Conservation (phyloP, 2,113 vertebrate species). For the Ahaetulla prasina region DNA sequence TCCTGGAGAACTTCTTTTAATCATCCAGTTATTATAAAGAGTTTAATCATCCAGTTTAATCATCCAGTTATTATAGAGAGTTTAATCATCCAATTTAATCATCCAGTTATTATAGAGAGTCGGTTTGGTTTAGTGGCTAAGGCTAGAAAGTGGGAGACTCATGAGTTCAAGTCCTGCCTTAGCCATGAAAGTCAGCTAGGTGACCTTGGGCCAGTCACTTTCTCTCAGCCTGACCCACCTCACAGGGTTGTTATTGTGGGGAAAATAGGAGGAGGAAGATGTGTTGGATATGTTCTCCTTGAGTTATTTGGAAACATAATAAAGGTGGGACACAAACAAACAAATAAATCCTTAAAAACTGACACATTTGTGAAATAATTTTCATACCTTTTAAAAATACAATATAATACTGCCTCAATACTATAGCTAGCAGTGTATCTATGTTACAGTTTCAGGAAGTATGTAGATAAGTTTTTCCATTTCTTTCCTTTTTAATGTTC, state of each 20-base stretch:
- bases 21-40: not conserved
- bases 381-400: not conserved
- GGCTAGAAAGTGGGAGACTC: not conserved
- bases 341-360: not conserved
- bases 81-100: too few relatives aligned
- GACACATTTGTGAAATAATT: not conserved
- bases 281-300: not conserved
- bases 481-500: not conserved
- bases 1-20: not conserved
- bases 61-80: too few relatives aligned
- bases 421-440: not conserved
- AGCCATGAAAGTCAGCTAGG: not conserved
- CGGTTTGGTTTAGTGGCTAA: not conserved
- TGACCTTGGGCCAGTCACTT: not conserved
- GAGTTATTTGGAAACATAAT: not conserved
- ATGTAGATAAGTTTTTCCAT: not conserved
- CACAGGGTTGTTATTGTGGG: not conserved
- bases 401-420: not conserved
- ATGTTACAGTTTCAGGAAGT: not conserved
- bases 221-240: not conserved
- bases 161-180: not conserved
- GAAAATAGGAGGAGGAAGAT: not conserved
- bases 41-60: too few relatives aligned
- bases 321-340: not conserved
- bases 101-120: too few relatives aligned